These are phyloP conservation scores for Platysteira castanea DNA, from an alignment of 2,113 vertebrate species.

Conservation along the genomic window DNA sequence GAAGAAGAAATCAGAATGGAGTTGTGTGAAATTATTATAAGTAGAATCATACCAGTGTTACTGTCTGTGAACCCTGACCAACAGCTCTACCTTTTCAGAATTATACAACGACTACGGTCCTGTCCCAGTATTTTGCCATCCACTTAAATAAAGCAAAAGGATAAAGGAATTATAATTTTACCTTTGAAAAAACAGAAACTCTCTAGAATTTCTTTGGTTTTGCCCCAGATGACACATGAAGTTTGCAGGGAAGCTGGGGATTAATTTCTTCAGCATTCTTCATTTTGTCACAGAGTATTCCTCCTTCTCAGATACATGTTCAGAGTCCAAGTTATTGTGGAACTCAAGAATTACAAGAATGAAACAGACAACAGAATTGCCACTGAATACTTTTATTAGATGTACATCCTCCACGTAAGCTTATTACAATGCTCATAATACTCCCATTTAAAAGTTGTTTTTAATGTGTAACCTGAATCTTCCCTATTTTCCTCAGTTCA, in stretches of 20 bases:
- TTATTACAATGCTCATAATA: background rate
- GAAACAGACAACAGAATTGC: background rate
- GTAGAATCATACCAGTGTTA: background rate
- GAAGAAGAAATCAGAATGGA: background rate
- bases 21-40: background rate
- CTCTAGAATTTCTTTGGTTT: background rate
- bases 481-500: background rate
- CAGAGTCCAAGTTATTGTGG: background rate
- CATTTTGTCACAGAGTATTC: background rate
- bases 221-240: background rate
- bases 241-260: background rate
- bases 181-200: background rate
- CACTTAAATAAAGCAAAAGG: background rate
- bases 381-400: background rate
- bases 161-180: background rate
- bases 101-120: background rate
- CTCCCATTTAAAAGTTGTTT: background rate
- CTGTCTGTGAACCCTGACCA: background rate
- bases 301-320: background rate
- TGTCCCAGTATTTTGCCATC: background rate
- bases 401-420: background rate
- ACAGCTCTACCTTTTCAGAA: background rate
- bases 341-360: background rate
- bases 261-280: background rate
- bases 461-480: background rate